Evolutionary conservation across 2,888 invertebrate species (phyloP).

Genomic region (Girardia tigrina): DNA sequence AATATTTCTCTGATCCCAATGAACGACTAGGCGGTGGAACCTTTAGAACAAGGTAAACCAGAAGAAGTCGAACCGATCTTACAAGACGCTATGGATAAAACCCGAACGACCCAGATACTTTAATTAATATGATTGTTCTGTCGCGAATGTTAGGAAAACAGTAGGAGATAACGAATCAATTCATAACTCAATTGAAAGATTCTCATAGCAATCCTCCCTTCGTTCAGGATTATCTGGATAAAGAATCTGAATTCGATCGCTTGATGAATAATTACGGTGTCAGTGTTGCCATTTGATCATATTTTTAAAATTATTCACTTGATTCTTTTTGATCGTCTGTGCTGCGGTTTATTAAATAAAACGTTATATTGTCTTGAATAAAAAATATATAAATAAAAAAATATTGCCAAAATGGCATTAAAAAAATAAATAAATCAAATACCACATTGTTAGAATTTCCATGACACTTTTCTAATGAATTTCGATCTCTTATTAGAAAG

Average conservation of each 20-base stretch:
- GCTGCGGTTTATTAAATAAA: no score
- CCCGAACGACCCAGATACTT: conserved; percentile 77
- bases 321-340: no score
- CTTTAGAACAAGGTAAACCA: conserved; percentile 67
- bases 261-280: conserved; percentile 1
- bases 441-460: no score
- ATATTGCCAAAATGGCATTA: no score
- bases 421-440: no score
- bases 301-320: no score
- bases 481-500: no score
- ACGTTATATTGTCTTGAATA: no score
- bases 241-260: conserved; percentile 52
- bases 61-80: conserved; percentile 78
- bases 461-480: no score
- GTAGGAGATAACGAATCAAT: conserved; percentile 70
- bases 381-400: no score
- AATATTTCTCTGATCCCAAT: no score
- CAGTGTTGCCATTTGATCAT: background rate
- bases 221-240: conserved; percentile 67
- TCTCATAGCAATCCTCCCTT: conserved; percentile 75
- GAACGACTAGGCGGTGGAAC: conserved; percentile 78
- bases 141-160: conserved; percentile 74
- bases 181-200: conserved; percentile 77
- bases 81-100: conserved; percentile 72
- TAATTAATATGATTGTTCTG: conserved; percentile 77